A percentile compares a stretch with the other conserved stretches of the same genome.
Conservation (phyloP, 2,888 invertebrate genomes). For the Drosophila diplacantha region DNA sequence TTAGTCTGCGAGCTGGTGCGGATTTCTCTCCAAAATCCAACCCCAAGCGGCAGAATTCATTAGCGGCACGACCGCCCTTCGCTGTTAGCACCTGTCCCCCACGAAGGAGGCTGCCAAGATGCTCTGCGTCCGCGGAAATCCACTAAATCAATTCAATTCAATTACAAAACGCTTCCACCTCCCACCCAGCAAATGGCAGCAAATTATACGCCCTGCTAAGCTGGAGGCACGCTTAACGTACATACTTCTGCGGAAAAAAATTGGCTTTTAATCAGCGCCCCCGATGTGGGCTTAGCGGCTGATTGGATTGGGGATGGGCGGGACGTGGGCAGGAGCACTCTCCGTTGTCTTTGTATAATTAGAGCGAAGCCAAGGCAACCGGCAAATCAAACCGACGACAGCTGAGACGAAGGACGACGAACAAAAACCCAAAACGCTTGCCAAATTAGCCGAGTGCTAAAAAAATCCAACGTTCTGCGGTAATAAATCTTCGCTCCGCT, state of each 20-base stretch:
- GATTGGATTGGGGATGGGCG: conserved; percentile 59
- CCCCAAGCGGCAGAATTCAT: conserved; percentile 45
- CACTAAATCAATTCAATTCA: conserved; percentile 69
- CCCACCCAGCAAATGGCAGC: conserved; percentile 3
- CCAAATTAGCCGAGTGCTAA: conserved; percentile 49
- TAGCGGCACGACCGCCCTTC: conserved; percentile 47
- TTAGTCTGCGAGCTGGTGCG: conserved; percentile 1
- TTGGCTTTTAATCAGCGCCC: conserved; percentile 61
- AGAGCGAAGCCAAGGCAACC: conserved; percentile 57
- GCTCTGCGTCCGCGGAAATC: conserved; percentile 22
- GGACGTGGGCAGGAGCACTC: conserved; percentile 24
- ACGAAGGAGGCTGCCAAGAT: conserved; percentile 10
- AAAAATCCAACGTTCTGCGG: conserved; percentile 38
- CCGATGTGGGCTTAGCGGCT: conserved; percentile 56
- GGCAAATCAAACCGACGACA: conserved; percentile 57
- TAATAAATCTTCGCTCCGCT: conserved; percentile 59
- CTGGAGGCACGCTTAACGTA: conserved; percentile 48
- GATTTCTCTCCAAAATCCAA: conserved; percentile 13
- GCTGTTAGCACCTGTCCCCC: conserved; percentile 42
- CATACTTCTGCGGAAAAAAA: conserved; percentile 44
- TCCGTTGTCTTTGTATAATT: conserved; percentile 52
- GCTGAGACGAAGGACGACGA: conserved; percentile 25
- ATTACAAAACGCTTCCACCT: conserved; percentile 46
- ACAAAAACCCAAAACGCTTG: conserved; percentile 24
- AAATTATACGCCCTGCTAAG: conserved; percentile 55